Evolutionary conservation across 1,140 invertebrate species (phyloP).

Genomic region (Mactra quadrangularis): DNA sequence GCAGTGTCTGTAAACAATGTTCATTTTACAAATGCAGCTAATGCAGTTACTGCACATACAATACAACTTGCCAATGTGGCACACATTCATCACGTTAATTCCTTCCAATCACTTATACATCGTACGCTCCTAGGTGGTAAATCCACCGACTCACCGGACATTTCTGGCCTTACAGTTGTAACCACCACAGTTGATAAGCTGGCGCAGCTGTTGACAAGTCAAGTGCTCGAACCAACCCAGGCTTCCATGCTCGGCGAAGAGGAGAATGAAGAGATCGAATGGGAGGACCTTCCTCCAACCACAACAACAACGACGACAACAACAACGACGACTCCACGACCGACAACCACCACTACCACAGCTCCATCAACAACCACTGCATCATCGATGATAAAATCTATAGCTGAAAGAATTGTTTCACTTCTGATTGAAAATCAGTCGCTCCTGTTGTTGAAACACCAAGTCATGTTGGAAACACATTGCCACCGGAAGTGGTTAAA

Average conservation of each 20-base stretch:
- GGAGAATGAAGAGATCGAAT: conserved; percentile 15
- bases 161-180: not conserved
- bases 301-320: conserved; percentile 10
- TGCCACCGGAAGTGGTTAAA: too few relatives aligned
- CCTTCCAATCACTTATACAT: too few relatives aligned
- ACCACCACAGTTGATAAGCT: not conserved
- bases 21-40: too few relatives aligned
- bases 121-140: not conserved
- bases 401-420: conserved; percentile 5
- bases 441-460: too few relatives aligned
- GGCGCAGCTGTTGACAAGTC: not conserved
- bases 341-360: not conserved
- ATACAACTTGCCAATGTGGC: too few relatives aligned
- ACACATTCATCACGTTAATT: too few relatives aligned
- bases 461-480: too few relatives aligned
- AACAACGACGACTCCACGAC: not conserved
- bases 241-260: not conserved
- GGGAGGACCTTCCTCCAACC: not conserved
- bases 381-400: not conserved
- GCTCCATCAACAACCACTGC: not conserved
- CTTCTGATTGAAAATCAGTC: not conserved
- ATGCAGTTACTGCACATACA: too few relatives aligned
- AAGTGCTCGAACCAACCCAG: not conserved
- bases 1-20: too few relatives aligned
- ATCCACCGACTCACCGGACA: conserved; percentile 3